Percentiles rank a stretch among this genome's conserved stretches.
Evolutionary conservation across 2,113 vertebrate species (phyloP).

Genomic region (Odocoileus hemionus): DNA sequence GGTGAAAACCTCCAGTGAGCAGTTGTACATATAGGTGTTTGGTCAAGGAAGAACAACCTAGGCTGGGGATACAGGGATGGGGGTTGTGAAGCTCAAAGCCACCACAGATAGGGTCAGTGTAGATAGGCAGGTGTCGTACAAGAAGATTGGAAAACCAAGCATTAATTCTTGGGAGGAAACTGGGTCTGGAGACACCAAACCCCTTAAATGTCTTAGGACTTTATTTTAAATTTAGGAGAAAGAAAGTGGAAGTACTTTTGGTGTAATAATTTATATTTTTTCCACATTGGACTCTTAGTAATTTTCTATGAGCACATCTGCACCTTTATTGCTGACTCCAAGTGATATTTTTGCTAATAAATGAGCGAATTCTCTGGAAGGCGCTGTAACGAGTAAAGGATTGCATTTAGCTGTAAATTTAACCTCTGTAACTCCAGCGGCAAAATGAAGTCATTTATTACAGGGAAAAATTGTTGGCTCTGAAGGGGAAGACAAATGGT

Average conservation of each 20-base stretch:
- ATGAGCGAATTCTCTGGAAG: constrained; percentile 44
- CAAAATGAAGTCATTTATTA: constrained; percentile 51
- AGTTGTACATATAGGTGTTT: not conserved
- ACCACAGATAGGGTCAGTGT: not conserved
- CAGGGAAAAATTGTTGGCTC: constrained; percentile 8
- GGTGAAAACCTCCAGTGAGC: not conserved
- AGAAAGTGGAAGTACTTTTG: not conserved
- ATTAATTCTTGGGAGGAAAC: not conserved
- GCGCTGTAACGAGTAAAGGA: not conserved
- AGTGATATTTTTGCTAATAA: constrained; percentile 58
- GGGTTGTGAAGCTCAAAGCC: too few species aligned
- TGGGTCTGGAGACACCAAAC: not conserved
- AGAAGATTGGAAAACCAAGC: not conserved
- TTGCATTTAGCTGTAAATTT: constrained; percentile 27
- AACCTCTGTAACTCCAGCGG: constrained; percentile 48
- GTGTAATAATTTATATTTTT: not conserved
- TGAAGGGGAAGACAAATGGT: constrained; percentile 24
- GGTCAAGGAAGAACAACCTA: not conserved
- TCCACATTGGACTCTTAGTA: not conserved
- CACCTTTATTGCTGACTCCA: constrained; percentile 40
- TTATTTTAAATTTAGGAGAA: not conserved
- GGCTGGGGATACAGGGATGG: not conserved
- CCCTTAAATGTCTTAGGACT: not conserved
- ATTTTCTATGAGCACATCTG: not conserved
- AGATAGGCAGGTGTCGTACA: not conserved